Base-by-base conservation (phyloP, 2,113 vertebrate genomes). In the Platanista minor region DNA sequence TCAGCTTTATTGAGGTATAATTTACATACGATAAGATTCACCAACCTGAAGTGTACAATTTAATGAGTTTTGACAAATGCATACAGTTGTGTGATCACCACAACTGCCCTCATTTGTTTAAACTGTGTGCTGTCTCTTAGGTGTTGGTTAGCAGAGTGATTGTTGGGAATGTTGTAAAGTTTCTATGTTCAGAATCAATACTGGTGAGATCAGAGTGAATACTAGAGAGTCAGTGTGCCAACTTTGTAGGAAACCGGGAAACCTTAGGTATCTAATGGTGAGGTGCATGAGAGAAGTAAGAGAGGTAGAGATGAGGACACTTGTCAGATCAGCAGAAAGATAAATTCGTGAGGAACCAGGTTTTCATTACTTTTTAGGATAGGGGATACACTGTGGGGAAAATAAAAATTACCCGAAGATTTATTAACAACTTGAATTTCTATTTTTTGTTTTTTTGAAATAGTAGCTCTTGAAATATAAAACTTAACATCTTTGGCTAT, bases 391-490 rank as follows among this genome's bases (percentile, higher is more conserved):
- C 66, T 66, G 49, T 82, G 10, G 33, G 29, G 27, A 39, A 20
- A 29, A 64, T 80, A 52, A 83, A 52, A 57, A 72, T 59, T 59
- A 88, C 39, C 25, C 20, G 59, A 62, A 66, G 54, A 49, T 90
- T 90, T 93, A 78, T 95, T 86, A 90, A 95, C 41, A 29, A 92
- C 18, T 80, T 87, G 74, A 94, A 75, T 14, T 85, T 94, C 66
- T 62, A 36, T 33, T 95, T 91, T 91, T 83, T 92, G 36, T 46
- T 95, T 17, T 83, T 97, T 74, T 91, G 66, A 95, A 95, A 80
- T 80, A 10, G 12, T 92, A 96, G 46, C n/a, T 85, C 43, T 41
- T 92, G 54, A 90, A 94, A 78, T 86, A 64, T 36, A n/a, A 82
- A 94, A 36, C 52, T 64, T 90, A 93, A 36, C 15, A 36, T 90